Base-by-base conservation (phyloP, 2,888 invertebrate genomes). In the Drosophila neoperkinsi region DNA sequence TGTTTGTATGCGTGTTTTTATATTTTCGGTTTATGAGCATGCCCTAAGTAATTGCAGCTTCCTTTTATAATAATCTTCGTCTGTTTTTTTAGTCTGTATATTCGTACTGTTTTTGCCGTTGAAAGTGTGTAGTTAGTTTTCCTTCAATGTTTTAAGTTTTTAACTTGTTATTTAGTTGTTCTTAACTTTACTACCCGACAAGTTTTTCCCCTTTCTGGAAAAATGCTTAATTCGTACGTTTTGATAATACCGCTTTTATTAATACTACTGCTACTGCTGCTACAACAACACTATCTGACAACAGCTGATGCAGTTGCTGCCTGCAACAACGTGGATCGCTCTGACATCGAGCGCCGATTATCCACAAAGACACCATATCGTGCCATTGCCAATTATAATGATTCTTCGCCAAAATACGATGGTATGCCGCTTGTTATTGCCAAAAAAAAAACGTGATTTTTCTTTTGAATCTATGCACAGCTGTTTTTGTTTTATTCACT, bases 351-450 rank as follows among this genome's bases (percentile, higher is more conserved):
- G 79, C 92, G 93, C 64, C 94, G 94, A 92, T 93, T 97, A 65
- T 95, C 95, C 46, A 95, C 96, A 11, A 96, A 95, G 91, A 96
- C 97, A 13, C 96, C 97, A 0, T 97, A 97, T 91, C 94, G 97
- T 82, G 95, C 95, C 86, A 94, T 95, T 77, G 95, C 94, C 53
- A 96, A 96, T 92, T 94, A 94, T 80, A 94, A 96, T 93, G 95
- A 95, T 82, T 94, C 94, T 30, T 93, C 93, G 83, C 93, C 95
- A 60, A 91, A 94, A 73, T 96, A 94, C 93, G 93, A 94, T 90
- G 95, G 96, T 96, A 94, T 75, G 76, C 31, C 33, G 36, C 11
- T 43, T 49, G 36, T 49, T 71, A 55, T 62, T 69, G 59, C 25
- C 18, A 4, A 36, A 55, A 25, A 41, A 36, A 38, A 25, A 38